These are phyloP conservation scores for Drosophila borborema DNA, from an alignment of 2,888 invertebrate species.

Conservation along the genomic window DNA sequence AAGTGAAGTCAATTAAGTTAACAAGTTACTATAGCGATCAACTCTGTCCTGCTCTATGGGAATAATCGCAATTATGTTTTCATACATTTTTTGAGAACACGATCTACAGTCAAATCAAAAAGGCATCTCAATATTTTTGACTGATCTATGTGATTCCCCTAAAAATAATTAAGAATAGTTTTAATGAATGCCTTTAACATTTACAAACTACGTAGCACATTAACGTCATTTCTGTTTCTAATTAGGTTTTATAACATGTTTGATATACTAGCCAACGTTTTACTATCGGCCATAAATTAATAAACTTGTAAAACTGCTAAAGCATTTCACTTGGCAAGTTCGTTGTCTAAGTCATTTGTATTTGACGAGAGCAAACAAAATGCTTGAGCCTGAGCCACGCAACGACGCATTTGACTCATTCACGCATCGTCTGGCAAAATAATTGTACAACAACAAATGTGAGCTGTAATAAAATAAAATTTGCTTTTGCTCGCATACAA, in stretches of 20 bases:
- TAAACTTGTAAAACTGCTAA: slow-evolving; percentile 68
- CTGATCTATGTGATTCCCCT: neutral
- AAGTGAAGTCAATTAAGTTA: slow-evolving; percentile 72
- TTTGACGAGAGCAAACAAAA: slow-evolving; percentile 38
- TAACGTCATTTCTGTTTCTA: slow-evolving; percentile 21
- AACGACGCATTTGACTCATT: slow-evolving; percentile 65
- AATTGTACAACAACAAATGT: slow-evolving; percentile 57
- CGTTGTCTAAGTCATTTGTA: slow-evolving; percentile 51
- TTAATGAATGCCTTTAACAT: neutral
- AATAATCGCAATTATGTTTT: slow-evolving; percentile 47
- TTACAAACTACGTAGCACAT: slow-evolving; percentile 22
- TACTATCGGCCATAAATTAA: slow-evolving; percentile 62
- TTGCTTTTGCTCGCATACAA: slow-evolving; percentile 26
- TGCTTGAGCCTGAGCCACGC: slow-evolving; percentile 40
- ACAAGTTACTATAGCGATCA: slow-evolving; percentile 34
- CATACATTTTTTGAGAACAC: slow-evolving; percentile 12
- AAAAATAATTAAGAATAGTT: neutral
- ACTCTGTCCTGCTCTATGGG: slow-evolving; percentile 38
- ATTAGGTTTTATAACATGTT: slow-evolving; percentile 31
- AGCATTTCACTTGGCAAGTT: slow-evolving; percentile 59
- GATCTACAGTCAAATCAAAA: slow-evolving; percentile 13
- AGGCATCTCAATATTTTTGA: neutral
- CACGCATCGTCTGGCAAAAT: slow-evolving; percentile 73
- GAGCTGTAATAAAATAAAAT: slow-evolving; percentile 61
- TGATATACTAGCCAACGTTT: slow-evolving; percentile 26